Evolutionary conservation across 2,888 invertebrate species (phyloP).

Genomic region (Stratiomys singularior): DNA sequence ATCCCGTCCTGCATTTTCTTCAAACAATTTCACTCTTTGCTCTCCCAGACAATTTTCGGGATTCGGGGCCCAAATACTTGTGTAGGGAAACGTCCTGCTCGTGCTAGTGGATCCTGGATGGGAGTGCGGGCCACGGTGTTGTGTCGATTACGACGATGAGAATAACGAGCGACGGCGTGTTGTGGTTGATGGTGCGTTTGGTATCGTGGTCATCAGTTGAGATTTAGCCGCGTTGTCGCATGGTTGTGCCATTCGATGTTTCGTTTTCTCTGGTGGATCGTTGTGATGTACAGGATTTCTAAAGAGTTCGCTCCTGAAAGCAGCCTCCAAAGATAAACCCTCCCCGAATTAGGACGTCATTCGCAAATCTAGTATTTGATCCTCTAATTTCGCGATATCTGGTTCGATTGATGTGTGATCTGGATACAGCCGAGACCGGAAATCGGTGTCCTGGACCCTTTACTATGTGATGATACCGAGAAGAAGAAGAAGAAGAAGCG

Average conservation of each 20-base stretch:
- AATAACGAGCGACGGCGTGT: conserved; percentile 11
- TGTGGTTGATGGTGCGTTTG: conserved; percentile 24
- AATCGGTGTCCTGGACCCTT: neutral
- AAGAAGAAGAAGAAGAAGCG: neutral
- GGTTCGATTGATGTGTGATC: neutral
- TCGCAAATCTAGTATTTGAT: neutral
- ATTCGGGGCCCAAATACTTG: neutral
- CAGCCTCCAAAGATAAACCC: too few relatives aligned
- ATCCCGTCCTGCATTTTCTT: neutral
- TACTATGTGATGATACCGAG: neutral
- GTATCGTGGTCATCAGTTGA: conserved; percentile 37
- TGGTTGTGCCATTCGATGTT: conserved; percentile 8
- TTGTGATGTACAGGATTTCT: neutral
- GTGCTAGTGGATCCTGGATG: neutral
- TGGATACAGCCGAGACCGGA: conserved; percentile 2
- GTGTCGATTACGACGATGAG: neutral
- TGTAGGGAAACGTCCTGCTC: neutral
- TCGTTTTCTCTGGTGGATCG: neutral
- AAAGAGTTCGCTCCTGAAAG: neutral
- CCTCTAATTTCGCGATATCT: neutral
- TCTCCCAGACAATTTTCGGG: conserved; percentile 7
- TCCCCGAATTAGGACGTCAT: neutral
- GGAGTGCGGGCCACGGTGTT: neutral
- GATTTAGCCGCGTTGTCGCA: conserved; percentile 37
- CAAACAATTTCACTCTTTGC: conserved; percentile 13